Evolutionary conservation across 2,888 invertebrate genomes (phyloP), one percentile per base, ranked within the genome.

Genomic region (Trichogramma dendrolimi): DNA sequence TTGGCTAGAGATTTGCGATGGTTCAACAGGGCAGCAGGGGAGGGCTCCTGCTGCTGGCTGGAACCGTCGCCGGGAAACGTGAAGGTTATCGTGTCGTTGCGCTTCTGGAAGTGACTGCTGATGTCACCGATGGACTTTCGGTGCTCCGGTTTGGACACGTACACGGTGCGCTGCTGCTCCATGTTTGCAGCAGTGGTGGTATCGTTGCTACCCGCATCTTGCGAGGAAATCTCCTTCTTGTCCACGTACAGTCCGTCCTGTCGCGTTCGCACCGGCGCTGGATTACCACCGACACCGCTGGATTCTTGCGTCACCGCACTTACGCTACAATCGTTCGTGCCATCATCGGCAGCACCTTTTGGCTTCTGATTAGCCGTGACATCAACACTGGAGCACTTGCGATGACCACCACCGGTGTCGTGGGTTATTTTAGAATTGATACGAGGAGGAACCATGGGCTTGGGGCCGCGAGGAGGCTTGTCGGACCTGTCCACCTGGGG

Each of bases 341-440:
- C 14, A 42, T 6, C 47, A 40, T 43, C 47, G 14, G 58, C 61
- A 6, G 4, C 10, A 1, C 40, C 43, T 49, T 69, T 70, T 0
- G 67, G n/a, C 44, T 73, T 73, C 40, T 67, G 71, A 11, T 67
- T 54, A 0, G 65, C 67, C 0, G 71, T 66, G 1, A 70, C 71
- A 51, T 75, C 76, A 0, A 72, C 69, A 49, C 72, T 75, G 4
- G 70, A 71, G 2, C 75, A 72, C 47, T 76, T 77, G 41, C 75
- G 68, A 57, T 75, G 74, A 4, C 61, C 27, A 27, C 27, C 27
- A 0, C 70, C 73, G 0, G 71, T 60, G 53, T 79, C 79, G 50
- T 77, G 75, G 0, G 79, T 78, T 38, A 79, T 79, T 63, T 78
- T 79, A 4, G 79, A 79, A 60, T 75, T 78, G 0, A 72, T 74